Percentiles rank a stretch among this genome's conserved stretches.
Conservation (phyloP, 2,113 vertebrate species). For the Xyliphius kryptos region DNA sequence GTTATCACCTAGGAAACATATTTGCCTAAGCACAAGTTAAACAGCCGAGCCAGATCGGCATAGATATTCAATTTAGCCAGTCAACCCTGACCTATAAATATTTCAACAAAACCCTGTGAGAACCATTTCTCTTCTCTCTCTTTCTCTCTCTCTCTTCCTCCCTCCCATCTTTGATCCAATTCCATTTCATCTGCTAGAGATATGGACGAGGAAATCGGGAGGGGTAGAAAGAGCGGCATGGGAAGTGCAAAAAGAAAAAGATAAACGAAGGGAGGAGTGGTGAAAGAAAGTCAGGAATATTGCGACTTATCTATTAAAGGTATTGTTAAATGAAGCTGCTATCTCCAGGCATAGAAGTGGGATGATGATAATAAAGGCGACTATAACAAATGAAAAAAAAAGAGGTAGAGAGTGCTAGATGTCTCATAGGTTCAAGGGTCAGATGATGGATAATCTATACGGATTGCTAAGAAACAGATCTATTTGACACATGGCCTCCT, state of each 20-base stretch:
- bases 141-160: slow-evolving; percentile 71
- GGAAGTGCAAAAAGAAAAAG: slow-evolving; percentile 75
- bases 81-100: slow-evolving; percentile 99
- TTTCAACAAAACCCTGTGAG: slow-evolving; percentile 99
- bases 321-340: slow-evolving; percentile 93
- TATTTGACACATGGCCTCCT: no score
- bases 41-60: slow-evolving; percentile 98
- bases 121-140: slow-evolving; percentile 65
- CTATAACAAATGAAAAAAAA: no score
- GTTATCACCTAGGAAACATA: slow-evolving; percentile 99
- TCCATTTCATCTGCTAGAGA: slow-evolving; percentile 89
- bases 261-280: slow-evolving; percentile 66
- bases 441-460: no score
- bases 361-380: no score
- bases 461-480: no score
- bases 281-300: slow-evolving; percentile 84
- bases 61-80: slow-evolving; percentile 99
- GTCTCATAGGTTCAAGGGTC: no score
- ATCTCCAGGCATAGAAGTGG: slow-evolving; percentile 77
- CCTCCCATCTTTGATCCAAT: slow-evolving; percentile 90
- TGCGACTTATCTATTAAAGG: slow-evolving; percentile 93
- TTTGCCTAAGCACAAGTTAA: slow-evolving; percentile 99
- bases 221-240: slow-evolving; percentile 73
- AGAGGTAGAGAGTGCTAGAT: no score
- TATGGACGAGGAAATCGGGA: slow-evolving; percentile 58